A percentile compares a stretch with the other conserved stretches of the same genome.
Evolutionary conservation across 2,113 vertebrate genomes (phyloP).

Genomic region (Xenopus laevis): DNA sequence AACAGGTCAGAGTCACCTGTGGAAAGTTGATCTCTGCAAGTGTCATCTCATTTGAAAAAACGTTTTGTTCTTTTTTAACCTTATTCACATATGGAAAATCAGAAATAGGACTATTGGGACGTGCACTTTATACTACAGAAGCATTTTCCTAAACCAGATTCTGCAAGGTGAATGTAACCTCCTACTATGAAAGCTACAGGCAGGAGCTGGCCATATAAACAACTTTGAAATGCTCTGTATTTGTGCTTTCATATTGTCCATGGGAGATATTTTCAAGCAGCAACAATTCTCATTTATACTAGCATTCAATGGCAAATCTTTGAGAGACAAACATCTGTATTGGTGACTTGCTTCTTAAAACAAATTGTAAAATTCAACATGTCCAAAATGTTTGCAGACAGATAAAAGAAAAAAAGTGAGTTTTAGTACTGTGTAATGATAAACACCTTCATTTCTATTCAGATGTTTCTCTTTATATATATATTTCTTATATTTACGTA

Average conservation of each 20-base stretch:
- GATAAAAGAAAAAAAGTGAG: constrained; percentile 3
- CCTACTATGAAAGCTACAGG: constrained; percentile 23
- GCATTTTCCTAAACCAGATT: constrained; percentile 72
- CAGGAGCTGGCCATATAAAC: constrained; percentile 63
- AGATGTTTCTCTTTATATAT: constrained; percentile 23
- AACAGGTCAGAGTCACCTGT: constrained; percentile 76
- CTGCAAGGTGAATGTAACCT: constrained; percentile 72
- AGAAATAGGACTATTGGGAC: constrained; percentile 61
- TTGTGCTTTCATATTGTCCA: constrained; percentile 72
- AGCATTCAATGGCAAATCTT: constrained; percentile 54
- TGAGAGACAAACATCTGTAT: constrained; percentile 46
- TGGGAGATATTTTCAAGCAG: constrained; percentile 60
- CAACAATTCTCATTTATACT: constrained; percentile 59
- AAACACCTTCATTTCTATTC: constrained; percentile 15
- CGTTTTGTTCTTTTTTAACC: constrained; percentile 54
- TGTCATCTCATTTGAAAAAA: constrained; percentile 54
- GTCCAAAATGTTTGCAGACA: constrained; percentile 51
- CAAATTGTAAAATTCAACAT: constrained; percentile 42
- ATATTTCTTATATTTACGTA: constrained; percentile 37
- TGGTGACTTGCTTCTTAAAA: constrained; percentile 41
- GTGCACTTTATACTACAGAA: constrained; percentile 74
- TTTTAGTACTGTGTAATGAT: constrained; percentile 22
- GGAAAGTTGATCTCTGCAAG: constrained; percentile 75
- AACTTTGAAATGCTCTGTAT: constrained; percentile 60
- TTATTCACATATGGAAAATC: constrained; percentile 67